Evolutionary conservation across 2,888 invertebrate species (phyloP).

Genomic region (Odontocolon sp.): DNA sequence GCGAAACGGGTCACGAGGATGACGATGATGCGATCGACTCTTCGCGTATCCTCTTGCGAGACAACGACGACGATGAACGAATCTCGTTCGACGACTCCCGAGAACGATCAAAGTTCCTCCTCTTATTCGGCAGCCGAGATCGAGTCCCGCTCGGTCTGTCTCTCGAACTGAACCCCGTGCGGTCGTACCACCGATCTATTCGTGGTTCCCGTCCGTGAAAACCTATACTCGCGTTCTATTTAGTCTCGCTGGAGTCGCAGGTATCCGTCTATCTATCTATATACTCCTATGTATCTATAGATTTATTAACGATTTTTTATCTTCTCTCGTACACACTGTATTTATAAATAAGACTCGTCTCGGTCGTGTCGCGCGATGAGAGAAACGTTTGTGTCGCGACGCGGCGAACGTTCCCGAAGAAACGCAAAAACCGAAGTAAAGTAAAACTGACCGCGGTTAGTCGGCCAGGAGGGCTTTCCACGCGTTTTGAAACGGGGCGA

Average conservation of each 20-base stretch:
- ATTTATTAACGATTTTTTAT: too few relatives aligned
- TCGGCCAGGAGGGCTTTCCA: conserved; percentile 77
- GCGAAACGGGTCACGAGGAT: conserved; percentile 40
- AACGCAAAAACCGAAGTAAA: conserved; percentile 79
- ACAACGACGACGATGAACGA: conserved; percentile 6
- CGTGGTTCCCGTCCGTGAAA: conserved; percentile 55
- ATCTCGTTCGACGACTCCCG: conserved; percentile 5
- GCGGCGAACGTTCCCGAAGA: conserved; percentile 74
- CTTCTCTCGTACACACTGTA: neutral
- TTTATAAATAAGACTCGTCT: conserved; percentile 7
- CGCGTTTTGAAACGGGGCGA: conserved; percentile 72
- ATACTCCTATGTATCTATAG: neutral
- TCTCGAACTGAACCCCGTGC: conserved; percentile 57
- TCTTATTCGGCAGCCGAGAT: conserved; percentile 50
- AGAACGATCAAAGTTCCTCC: conserved; percentile 23
- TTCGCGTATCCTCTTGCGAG: too few relatives aligned
- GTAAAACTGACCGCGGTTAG: conserved; percentile 75
- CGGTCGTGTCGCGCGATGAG: neutral
- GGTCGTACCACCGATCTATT: conserved; percentile 51
- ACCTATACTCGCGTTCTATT: conserved; percentile 33
- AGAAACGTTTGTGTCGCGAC: conserved; percentile 6
- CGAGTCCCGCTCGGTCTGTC: conserved; percentile 54
- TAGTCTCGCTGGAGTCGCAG: conserved; percentile 49
- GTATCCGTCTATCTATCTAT: neutral
- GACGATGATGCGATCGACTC: conserved; percentile 2